phyloP scores from a whole-genome alignment of 2,888 invertebrate species.

The Cryptosula pallasiana region DNA sequence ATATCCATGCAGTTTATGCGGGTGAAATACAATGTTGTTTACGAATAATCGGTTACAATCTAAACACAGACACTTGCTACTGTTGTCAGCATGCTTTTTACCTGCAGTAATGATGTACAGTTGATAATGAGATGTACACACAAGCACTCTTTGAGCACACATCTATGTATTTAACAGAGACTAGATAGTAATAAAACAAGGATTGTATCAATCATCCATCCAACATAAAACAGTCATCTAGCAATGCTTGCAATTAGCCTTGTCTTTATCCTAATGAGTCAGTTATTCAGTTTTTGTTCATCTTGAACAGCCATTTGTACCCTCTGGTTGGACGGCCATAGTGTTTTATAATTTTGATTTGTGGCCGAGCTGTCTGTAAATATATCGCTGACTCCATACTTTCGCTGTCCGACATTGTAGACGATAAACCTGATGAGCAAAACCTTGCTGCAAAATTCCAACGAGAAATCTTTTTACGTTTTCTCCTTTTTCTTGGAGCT shows the following conservation, averaged over 20 bases:
- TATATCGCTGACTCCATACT: not conserved
- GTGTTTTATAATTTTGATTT: not conserved
- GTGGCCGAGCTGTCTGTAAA: not conserved
- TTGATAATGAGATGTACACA: no score
- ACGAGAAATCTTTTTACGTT: not conserved
- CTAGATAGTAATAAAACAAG: no score
- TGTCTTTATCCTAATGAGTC: not conserved
- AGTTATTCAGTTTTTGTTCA: not conserved
- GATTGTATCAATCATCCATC: no score
- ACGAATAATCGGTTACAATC: no score
- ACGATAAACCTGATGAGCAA: not conserved
- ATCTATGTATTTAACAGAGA: no score
- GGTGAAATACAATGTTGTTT: no score
- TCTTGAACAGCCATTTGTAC: not conserved
- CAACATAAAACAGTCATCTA: no score
- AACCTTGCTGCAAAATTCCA: constrained; percentile 9
- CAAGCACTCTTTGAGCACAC: no score
- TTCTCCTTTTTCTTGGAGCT: not conserved
- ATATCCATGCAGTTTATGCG: no score
- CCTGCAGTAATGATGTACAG: no score
- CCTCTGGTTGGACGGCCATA: not conserved
- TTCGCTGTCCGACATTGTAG: not conserved
- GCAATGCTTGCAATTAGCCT: not conserved
- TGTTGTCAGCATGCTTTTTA: no score
- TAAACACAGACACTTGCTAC: no score